Conservation (phyloP, 2,888 invertebrate species). For the Calameuta idolon region DNA sequence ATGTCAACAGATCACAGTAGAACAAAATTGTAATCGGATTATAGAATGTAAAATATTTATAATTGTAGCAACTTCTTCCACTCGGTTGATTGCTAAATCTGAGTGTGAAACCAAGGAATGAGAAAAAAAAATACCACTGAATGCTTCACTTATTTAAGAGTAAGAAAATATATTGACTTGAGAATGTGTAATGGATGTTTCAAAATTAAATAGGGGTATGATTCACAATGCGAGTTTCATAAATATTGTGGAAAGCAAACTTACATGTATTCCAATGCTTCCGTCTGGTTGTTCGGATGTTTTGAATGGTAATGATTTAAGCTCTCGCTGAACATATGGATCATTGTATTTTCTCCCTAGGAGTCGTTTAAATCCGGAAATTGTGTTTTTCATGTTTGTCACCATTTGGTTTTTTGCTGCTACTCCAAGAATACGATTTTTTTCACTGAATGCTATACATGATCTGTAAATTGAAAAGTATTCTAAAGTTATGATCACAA, state of each 20-base stretch:
- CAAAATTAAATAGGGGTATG: background rate
- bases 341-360: slow-evolving; percentile 92
- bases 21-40: background rate
- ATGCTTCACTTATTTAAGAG: background rate
- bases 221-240: background rate
- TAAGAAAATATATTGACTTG: background rate
- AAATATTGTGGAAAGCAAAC: slow-evolving; percentile 28
- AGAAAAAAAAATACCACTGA: background rate
- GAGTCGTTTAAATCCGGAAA: slow-evolving; percentile 92
- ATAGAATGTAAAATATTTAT: background rate
- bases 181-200: background rate
- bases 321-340: slow-evolving; percentile 87
- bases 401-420: slow-evolving; percentile 97
- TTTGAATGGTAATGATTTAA: slow-evolving; percentile 83
- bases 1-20: background rate
- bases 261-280: slow-evolving; percentile 87
- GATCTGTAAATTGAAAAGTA: slow-evolving; percentile 75
- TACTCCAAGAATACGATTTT: slow-evolving; percentile 93
- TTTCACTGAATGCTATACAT: slow-evolving; percentile 94
- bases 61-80: background rate
- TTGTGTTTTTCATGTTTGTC: slow-evolving; percentile 97
- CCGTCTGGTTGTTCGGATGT: slow-evolving; percentile 83
- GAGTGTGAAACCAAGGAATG: background rate
- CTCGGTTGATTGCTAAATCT: background rate
- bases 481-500: background rate